Evolutionary conservation across 1,140 invertebrate species (phyloP).

Genomic region (Varroa destructor): DNA sequence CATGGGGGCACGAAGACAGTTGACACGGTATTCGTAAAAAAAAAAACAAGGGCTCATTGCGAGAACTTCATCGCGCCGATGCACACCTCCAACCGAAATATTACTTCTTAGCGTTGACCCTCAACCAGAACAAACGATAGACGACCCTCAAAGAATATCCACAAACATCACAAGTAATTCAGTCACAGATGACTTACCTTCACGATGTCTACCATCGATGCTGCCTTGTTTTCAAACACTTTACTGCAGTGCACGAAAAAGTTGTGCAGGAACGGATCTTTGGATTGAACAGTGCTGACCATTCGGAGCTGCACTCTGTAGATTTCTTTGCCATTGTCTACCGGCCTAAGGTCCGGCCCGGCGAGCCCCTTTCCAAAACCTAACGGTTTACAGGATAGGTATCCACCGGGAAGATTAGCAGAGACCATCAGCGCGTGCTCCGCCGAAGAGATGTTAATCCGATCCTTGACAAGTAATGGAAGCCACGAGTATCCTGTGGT

Average conservation of each 20-base stretch:
- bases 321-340: slow-evolving; percentile 69
- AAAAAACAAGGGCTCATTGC: too few species aligned
- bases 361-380: slow-evolving; percentile 78
- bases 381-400: slow-evolving; percentile 71
- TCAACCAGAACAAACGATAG: too few species aligned
- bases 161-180: too few species aligned
- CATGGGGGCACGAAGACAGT: too few species aligned
- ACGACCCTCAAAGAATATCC: too few species aligned
- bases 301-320: slow-evolving; percentile 68
- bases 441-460: slow-evolving; percentile 52
- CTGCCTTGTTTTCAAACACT: slow-evolving; percentile 27
- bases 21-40: too few species aligned
- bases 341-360: slow-evolving; percentile 78
- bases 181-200: too few species aligned
- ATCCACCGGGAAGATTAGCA: slow-evolving; percentile 64
- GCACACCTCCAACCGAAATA: too few species aligned
- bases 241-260: slow-evolving; percentile 30
- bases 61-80: too few species aligned
- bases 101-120: too few species aligned
- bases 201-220: too few species aligned
- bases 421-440: slow-evolving; percentile 67
- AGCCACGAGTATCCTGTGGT: slow-evolving; percentile 63
- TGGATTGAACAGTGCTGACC: slow-evolving; percentile 71
- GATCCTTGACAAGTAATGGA: slow-evolving; percentile 63
- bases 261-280: slow-evolving; percentile 35